phyloP scores from a whole-genome alignment of 2,888 invertebrate species.

The Drosophila sordidula region DNA sequence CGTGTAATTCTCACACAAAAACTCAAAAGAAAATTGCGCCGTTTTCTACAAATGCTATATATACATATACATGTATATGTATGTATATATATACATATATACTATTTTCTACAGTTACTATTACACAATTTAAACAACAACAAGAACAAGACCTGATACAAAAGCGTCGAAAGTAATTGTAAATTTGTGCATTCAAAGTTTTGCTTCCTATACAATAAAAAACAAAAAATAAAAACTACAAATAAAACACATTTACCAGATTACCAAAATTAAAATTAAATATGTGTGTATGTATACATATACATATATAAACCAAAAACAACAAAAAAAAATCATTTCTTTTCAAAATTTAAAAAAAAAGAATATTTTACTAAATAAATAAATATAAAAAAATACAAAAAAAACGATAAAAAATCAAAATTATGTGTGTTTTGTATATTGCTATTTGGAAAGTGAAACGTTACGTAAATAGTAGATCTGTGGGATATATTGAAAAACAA shows the following conservation, averaged over 20 bases:
- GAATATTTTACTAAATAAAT: slow-evolving; percentile 81
- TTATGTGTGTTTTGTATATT: slow-evolving; percentile 8
- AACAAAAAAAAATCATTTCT: slow-evolving; percentile 63
- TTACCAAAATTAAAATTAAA: slow-evolving; percentile 65
- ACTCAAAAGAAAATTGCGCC: slow-evolving; percentile 53
- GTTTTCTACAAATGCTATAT: slow-evolving; percentile 59
- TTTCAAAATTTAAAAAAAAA: slow-evolving; percentile 58
- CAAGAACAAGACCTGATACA: slow-evolving; percentile 19
- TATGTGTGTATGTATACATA: slow-evolving; percentile 53
- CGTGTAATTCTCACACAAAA: slow-evolving; percentile 73
- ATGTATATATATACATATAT: slow-evolving; percentile 50
- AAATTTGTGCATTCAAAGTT: slow-evolving; percentile 77
- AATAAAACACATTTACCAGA: slow-evolving; percentile 55
- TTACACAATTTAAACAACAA: slow-evolving; percentile 58
- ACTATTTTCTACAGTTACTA: slow-evolving; percentile 74
- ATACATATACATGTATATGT: slow-evolving; percentile 39
- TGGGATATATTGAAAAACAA: neutral
- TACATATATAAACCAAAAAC: slow-evolving; percentile 56
- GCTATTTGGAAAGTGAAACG: neutral
- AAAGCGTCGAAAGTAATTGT: slow-evolving; percentile 55
- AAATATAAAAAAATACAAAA: slow-evolving; percentile 65
- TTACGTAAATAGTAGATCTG: neutral
- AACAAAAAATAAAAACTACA: slow-evolving; percentile 27
- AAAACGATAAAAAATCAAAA: slow-evolving; percentile 67
- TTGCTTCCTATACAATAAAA: slow-evolving; percentile 76